These are phyloP conservation scores for Pseudanteris insignis DNA, from an alignment of 2,888 invertebrate species.

Conservation along the genomic window DNA sequence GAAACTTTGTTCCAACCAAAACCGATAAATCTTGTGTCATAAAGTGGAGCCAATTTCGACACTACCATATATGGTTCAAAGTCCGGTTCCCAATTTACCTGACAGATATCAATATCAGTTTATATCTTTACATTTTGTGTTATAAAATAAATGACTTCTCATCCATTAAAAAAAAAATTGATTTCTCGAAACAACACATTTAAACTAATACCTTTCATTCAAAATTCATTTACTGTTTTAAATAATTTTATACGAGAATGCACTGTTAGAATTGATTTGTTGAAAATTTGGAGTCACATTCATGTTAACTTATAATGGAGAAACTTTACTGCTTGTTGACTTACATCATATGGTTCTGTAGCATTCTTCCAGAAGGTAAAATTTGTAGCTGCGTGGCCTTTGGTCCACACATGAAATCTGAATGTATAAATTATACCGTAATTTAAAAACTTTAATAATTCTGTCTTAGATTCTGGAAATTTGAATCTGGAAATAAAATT, in stretches of 20 bases:
- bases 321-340: no score
- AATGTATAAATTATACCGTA: slow-evolving; percentile 83
- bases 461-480: slow-evolving; percentile 80
- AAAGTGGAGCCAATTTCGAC: slow-evolving; percentile 76
- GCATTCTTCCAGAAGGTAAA: slow-evolving; percentile 83
- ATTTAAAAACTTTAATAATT: slow-evolving; percentile 78
- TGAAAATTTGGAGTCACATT: no score
- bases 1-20: slow-evolving; percentile 97
- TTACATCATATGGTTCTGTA: slow-evolving; percentile 77
- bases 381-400: slow-evolving; percentile 88
- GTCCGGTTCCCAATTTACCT: slow-evolving; percentile 90
- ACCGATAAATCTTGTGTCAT: slow-evolving; percentile 90
- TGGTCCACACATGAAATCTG: slow-evolving; percentile 86
- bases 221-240: no score
- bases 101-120: no score
- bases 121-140: no score
- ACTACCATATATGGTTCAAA: slow-evolving; percentile 93
- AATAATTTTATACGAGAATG: no score
- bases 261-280: no score
- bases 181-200: no score
- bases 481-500: slow-evolving; percentile 65
- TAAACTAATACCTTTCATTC: no score
- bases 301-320: no score
- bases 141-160: no score
- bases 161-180: no score